phyloP scores from a whole-genome alignment of 2,888 invertebrate species.

The Caradrina kadenii region DNA sequence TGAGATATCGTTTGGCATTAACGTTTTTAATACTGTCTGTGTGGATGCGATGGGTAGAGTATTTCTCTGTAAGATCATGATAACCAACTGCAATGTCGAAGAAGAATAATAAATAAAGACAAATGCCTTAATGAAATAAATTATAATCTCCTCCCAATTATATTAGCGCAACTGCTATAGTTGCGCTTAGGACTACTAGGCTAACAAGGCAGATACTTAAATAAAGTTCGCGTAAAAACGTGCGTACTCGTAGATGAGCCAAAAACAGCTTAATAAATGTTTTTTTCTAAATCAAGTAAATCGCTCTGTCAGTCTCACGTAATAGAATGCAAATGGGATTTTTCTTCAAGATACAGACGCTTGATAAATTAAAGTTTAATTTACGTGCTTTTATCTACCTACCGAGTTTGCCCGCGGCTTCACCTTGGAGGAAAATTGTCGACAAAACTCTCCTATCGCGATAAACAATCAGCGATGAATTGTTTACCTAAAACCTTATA shows the following conservation, averaged over 20 bases:
- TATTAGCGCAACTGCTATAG: too few relatives aligned
- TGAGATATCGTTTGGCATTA: too few relatives aligned
- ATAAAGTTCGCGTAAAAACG: slow-evolving; percentile 19
- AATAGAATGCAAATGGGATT: slow-evolving; percentile 72
- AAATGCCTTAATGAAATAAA: too few relatives aligned
- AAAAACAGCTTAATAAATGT: slow-evolving; percentile 66
- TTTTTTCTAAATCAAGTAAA: slow-evolving; percentile 67
- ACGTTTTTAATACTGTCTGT: too few relatives aligned
- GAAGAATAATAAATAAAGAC: too few relatives aligned
- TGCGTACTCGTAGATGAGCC: slow-evolving; percentile 42
- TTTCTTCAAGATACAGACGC: slow-evolving; percentile 63
- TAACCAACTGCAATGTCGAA: too few relatives aligned
- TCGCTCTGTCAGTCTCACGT: slow-evolving; percentile 70
- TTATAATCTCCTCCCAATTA: too few relatives aligned
- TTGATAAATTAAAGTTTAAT: slow-evolving; percentile 66
- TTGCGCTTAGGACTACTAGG: too few relatives aligned
- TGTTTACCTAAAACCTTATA: slow-evolving; percentile 24
- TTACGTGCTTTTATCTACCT: slow-evolving; percentile 49
- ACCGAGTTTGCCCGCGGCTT: slow-evolving; percentile 36
- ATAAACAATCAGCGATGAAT: slow-evolving; percentile 22
- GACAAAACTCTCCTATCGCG: slow-evolving; percentile 40
- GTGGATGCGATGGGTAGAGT: too few relatives aligned
- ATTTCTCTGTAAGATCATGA: too few relatives aligned
- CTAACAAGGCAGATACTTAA: too few relatives aligned
- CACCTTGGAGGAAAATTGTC: slow-evolving; percentile 45